Conservation (phyloP, 2,113 vertebrate species). For the Atlantisia rogersi region DNA sequence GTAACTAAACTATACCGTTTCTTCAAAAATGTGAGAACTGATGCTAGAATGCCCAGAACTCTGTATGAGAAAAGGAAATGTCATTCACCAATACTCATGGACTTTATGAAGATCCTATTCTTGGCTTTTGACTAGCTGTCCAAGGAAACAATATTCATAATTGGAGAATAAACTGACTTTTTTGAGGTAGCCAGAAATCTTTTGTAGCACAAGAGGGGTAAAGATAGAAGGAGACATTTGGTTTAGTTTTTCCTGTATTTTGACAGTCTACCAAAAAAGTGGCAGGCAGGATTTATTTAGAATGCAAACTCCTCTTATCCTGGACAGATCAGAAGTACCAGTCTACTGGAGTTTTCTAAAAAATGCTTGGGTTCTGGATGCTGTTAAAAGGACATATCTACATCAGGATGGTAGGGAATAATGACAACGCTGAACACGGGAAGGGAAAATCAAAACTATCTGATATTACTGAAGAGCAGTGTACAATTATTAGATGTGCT, state of each 20-base stretch:
- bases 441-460: not conserved
- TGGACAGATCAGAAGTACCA: not conserved
- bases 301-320: not conserved
- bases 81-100: not conserved
- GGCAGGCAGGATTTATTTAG: not conserved
- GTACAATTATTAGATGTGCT: not conserved
- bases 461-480: not conserved
- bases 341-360: not conserved
- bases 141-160: not conserved
- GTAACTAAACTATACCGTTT: not conserved
- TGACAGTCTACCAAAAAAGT: not conserved
- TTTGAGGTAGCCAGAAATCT: not conserved
- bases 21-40: not conserved
- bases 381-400: not conserved
- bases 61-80: not conserved
- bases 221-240: not conserved
- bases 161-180: not conserved
- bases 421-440: not conserved
- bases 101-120: not conserved
- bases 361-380: not conserved
- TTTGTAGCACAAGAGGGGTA: not conserved
- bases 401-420: not conserved
- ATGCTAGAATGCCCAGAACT: not conserved
- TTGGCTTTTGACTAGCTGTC: not conserved
- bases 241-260: not conserved